Evolutionary conservation across 1,140 invertebrate species (phyloP).

Genomic region (Ditylenchus dipsaci): DNA sequence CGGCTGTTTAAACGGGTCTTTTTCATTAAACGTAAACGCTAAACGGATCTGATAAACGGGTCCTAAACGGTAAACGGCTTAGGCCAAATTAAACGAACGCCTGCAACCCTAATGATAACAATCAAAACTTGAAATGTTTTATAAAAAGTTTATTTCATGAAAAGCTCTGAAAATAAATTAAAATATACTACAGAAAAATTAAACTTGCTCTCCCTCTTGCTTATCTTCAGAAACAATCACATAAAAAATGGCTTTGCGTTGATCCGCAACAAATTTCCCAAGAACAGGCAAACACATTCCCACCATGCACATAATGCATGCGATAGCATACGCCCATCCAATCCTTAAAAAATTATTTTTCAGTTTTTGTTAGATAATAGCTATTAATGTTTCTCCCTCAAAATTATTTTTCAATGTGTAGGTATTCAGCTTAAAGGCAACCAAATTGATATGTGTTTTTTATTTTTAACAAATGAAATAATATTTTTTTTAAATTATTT

Average conservation of each 20-base stretch:
- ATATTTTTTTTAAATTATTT: background rate
- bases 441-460: too few species aligned
- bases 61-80: too few species aligned
- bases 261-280: slow-evolving; percentile 20
- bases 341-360: slow-evolving; percentile 7
- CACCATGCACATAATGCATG: slow-evolving; percentile 14
- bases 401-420: slow-evolving; percentile 1
- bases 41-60: too few species aligned
- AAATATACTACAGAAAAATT: background rate
- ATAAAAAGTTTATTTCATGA: too few species aligned
- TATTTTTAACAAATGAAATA: too few species aligned
- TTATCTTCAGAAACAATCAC: background rate
- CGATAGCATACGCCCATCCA: slow-evolving; percentile 24
- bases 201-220: background rate
- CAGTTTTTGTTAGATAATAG: background rate
- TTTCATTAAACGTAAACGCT: too few species aligned
- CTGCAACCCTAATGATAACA: too few species aligned
- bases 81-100: too few species aligned
- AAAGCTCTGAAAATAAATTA: background rate
- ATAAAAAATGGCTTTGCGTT: slow-evolving; percentile 19
- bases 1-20: too few species aligned
- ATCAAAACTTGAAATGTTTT: too few species aligned
- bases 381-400: background rate
- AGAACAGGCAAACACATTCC: slow-evolving; percentile 13
- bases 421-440: too few species aligned